Percentiles rank a stretch among this genome's conserved stretches.
Evolutionary conservation across 2,797 vertebrate genomes (phyloP).

Genomic region (Philypnodon macrostomus): DNA sequence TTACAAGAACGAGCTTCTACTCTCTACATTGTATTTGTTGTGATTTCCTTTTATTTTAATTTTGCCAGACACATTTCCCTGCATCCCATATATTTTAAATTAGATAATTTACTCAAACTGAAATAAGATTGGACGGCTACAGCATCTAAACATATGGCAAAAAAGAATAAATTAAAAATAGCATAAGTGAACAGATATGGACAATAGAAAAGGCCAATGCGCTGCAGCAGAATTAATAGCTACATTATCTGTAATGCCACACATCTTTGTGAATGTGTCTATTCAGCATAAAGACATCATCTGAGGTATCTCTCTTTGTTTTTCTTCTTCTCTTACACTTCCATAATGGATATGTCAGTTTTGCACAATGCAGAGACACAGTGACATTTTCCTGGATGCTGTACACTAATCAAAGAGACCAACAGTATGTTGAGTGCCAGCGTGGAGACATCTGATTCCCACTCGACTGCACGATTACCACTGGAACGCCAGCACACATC

Average conservation of each 20-base stretch:
- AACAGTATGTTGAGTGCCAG: slow-evolving; percentile 70
- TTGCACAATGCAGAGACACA: slow-evolving; percentile 54
- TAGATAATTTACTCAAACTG: slow-evolving; percentile 22
- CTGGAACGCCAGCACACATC: slow-evolving; percentile 67
- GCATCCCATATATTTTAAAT: slow-evolving; percentile 17
- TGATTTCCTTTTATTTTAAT: slow-evolving; percentile 22
- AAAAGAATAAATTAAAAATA: slow-evolving; percentile 3
- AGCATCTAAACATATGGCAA: slow-evolving; percentile 18
- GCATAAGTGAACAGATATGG: slow-evolving; percentile 16
- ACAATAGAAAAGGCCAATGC: slow-evolving; percentile 24
- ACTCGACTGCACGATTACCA: slow-evolving; percentile 65
- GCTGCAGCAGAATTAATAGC: slow-evolving; percentile 8
- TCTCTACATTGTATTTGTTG: slow-evolving; percentile 7
- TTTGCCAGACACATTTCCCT: slow-evolving; percentile 18
- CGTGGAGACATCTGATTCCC: slow-evolving; percentile 73
- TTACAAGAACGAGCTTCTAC: slow-evolving; percentile 8
- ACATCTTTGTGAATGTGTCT: slow-evolving; percentile 41
- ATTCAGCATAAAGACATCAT: slow-evolving; percentile 59
- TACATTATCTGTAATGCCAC: slow-evolving; percentile 13
- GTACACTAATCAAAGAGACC: slow-evolving; percentile 71
- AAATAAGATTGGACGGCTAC: slow-evolving; percentile 21
- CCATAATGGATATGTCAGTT: slow-evolving; percentile 71
- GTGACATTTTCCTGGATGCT: slow-evolving; percentile 73
- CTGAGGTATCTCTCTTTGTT: slow-evolving; percentile 48
- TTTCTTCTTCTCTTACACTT: slow-evolving; percentile 62